Base-by-base conservation (phyloP, 64 coral and sea anemone species). In the Catalaphyllia jardinei region DNA sequence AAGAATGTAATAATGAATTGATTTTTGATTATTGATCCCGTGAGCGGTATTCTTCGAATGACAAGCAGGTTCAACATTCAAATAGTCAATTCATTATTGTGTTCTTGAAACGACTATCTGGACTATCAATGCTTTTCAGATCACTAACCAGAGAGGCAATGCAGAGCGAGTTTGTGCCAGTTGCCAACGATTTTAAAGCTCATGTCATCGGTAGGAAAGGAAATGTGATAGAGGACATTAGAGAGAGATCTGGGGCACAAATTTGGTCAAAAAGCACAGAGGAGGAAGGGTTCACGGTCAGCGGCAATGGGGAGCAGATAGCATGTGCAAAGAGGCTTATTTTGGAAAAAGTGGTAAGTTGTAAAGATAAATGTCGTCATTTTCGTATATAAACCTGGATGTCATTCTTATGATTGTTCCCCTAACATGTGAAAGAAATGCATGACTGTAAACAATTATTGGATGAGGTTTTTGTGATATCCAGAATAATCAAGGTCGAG, bases 321-420 rank as follows among this genome's bases (percentile, higher is more conserved):
- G 54, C 10, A 63, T 12, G n/a, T 7, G 78, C 78, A 0, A 80
- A 62, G 27, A 61, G 6, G 10, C 78, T 80, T 54, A 80, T 80
- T 25, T 80, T 62, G 18, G 52, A 80, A 19, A 80, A 62, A 17
- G 54, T 62, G 57, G 78, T 80, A 62, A 80, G 78, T 80, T 49
- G 2, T 17, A 2, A 42, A 25, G 10, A 22, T 14, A 42, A 31
- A 75, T 8, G 33, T 3, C 33, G 3, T 35, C 33, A 35, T 35
- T 35, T 3, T 35, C 33, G 33, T 35, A 35, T 35, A 35, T 8
- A 31, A 1, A n/a, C 0, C 9, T 3, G 1, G 31, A 46, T 6
- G 42, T 7, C 4, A 46, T n/a, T n/a, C n/a, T n/a, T n/a, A n/a
- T 46, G 42, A 46, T 7, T 46, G 0, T 46, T 46, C 42, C 42